A percentile compares a stretch with the other conserved stretches of the same genome.
These are phyloP conservation scores for Acrobeloides nanus DNA, from an alignment of 2,888 invertebrate genomes.

Conservation along the genomic window DNA sequence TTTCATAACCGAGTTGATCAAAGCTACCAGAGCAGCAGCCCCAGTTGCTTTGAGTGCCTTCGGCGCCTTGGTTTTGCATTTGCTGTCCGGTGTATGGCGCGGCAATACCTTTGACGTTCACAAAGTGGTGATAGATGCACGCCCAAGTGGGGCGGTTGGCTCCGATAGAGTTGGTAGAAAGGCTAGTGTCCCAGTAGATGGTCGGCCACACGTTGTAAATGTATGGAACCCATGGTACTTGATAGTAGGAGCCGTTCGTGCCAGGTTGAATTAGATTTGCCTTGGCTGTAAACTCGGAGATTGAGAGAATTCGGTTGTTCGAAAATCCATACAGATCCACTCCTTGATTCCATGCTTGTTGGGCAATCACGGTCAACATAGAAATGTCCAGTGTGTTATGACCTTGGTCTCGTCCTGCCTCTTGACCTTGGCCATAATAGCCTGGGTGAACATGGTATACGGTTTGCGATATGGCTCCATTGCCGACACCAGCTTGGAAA, in stretches of 20 bases:
- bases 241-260: no score
- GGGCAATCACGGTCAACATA: not conserved
- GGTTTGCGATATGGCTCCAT: constrained; percentile 2
- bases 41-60: no score
- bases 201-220: no score
- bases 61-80: no score
- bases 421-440: constrained; percentile 4
- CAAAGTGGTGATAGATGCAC: constrained; percentile 3
- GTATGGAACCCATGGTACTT: no score
- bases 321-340: constrained; percentile 3
- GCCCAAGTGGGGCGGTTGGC: constrained; percentile 2
- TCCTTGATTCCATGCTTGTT: constrained; percentile 4
- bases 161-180: not conserved
- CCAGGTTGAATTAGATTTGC: not conserved
- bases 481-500: not conserved
- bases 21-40: no score
- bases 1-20: no score
- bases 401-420: constrained; percentile 4
- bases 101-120: not conserved
- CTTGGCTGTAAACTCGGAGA: not conserved
- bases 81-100: no score
- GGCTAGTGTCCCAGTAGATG: no score
- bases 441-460: constrained; percentile 2
- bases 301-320: constrained; percentile 1
- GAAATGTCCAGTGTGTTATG: constrained; percentile 1